A percentile compares a stretch with the other conserved stretches of the same genome.
These are phyloP conservation scores for Dromococcyx pavoninus DNA, from an alignment of 2,797 vertebrate genomes.

Conservation along the genomic window DNA sequence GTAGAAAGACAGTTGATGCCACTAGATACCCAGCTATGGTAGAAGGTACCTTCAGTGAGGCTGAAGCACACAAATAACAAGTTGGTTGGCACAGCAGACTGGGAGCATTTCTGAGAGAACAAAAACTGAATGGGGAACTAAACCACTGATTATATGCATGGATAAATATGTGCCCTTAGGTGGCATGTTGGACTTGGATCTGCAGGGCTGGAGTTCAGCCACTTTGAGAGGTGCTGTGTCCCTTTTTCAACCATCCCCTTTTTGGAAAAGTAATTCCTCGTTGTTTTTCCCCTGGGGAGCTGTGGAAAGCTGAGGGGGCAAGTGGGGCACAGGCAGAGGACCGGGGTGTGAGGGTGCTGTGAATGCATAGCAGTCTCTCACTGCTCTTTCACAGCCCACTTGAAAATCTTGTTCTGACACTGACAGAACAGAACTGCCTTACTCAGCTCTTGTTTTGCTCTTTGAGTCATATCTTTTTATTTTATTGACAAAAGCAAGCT, in stretches of 20 bases:
- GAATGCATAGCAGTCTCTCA: accelerated
- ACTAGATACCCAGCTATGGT: neutral
- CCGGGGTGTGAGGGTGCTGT: accelerated
- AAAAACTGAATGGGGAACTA: neutral
- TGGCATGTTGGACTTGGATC: accelerated
- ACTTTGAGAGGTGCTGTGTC: accelerated
- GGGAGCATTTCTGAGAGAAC: neutral
- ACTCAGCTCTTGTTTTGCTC: neutral
- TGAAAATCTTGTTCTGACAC: neutral
- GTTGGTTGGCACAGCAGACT: accelerated
- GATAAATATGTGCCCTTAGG: accelerated
- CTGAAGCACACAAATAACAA: neutral
- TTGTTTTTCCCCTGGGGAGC: accelerated
- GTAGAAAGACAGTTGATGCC: neutral
- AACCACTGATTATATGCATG: accelerated
- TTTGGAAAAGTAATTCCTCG: accelerated
- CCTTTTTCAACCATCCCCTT: accelerated
- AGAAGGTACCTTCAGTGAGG: neutral
- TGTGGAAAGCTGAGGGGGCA: neutral
- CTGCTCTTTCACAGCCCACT: neutral
- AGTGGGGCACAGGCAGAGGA: neutral
- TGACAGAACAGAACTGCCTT: neutral
- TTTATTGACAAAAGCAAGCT: conserved; percentile 22
- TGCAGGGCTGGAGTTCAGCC: neutral
- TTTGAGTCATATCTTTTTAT: neutral